Evolutionary conservation across 2,113 vertebrate species (phyloP), one percentile per base, ranked within the genome.

Genomic region (Lampris incognitus): DNA sequence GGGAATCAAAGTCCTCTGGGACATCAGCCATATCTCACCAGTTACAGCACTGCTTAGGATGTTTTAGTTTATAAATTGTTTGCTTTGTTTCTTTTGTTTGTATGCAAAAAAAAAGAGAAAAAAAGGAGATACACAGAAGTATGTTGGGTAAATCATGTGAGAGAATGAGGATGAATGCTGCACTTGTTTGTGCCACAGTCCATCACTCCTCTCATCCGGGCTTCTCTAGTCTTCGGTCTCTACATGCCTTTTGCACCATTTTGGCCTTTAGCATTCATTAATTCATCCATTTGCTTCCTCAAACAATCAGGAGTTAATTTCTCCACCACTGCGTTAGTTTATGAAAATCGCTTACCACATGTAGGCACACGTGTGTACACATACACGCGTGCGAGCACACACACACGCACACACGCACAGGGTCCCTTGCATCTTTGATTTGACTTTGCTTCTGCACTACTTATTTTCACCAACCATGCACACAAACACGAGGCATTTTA

Each of bases 181-280:
- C 85, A 90, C 87, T 86, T 73, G 62, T 82, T 87, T 81, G 87
- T 91, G 90, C 91, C 86, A 90, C 86, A 83, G 79, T 88, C 83
- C 86, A 89, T 87, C 76, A 85, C 84, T 88, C 69, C 80, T 85
- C 77, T 89, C 86, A 91, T 90, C 83, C 80, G 82, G 81, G 87
- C 85, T 87, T 88, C 77, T 85, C 79, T 83, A 76, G 77, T 80
- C 69, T 83, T 83, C 78, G 60, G 78, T 90, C 87, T 91, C 88
- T 82, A 90, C 85, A 89, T 90, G 92, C 92, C 91, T 93, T 93
- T 91, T 83, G 78, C 89, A 93, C 92, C 92, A 91, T 91, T 92
- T 92, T 93, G 91, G 91, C 92, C 91, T 93, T 92, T 84, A 86
- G 72, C 83, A 89, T 88, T 82, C 81, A 85, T 87, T 72, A 74